Conservation (phyloP, 1,140 invertebrate genomes). For the Cotesia vestalis region DNA sequence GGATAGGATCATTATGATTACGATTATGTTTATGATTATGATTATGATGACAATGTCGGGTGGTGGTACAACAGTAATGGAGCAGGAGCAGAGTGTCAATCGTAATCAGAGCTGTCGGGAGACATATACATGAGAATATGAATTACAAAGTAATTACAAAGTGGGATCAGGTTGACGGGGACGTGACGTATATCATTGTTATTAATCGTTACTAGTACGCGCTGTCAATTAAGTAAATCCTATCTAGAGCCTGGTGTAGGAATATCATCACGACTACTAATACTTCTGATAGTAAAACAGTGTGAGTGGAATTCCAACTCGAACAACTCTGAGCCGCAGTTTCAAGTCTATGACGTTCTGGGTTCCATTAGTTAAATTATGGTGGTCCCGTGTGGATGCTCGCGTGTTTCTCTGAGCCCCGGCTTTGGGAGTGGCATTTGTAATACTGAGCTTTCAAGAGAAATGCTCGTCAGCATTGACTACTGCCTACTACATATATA, state of each 20-base stretch:
- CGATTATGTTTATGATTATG: neutral
- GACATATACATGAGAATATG: neutral
- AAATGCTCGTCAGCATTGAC: slow-evolving; percentile 25
- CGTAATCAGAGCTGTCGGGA: neutral
- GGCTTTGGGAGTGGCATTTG: slow-evolving; percentile 29
- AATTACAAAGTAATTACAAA: slow-evolving; percentile 31
- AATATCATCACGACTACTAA: no score
- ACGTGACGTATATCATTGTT: slow-evolving; percentile 29
- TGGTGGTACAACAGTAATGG: neutral
- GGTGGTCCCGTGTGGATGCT: slow-evolving; percentile 27
- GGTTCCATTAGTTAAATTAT: slow-evolving; percentile 33
- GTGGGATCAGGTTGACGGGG: slow-evolving; percentile 20
- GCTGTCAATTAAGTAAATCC: slow-evolving; percentile 32
- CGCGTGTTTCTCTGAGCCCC: slow-evolving; percentile 21
- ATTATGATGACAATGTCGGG: neutral
- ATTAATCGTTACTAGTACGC: slow-evolving; percentile 30
- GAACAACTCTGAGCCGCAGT: slow-evolving; percentile 29
- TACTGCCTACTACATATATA: neutral
- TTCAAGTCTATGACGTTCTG: slow-evolving; percentile 28
- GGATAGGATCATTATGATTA: neutral
- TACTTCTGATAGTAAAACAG: no score
- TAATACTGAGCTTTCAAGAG: slow-evolving; percentile 25
- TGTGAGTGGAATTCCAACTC: slow-evolving; percentile 31
- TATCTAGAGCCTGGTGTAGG: slow-evolving; percentile 4
- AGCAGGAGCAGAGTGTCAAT: neutral